These are phyloP conservation scores for Etheostoma spectabile DNA, from an alignment of 2,113 vertebrate species.

Conservation along the genomic window DNA sequence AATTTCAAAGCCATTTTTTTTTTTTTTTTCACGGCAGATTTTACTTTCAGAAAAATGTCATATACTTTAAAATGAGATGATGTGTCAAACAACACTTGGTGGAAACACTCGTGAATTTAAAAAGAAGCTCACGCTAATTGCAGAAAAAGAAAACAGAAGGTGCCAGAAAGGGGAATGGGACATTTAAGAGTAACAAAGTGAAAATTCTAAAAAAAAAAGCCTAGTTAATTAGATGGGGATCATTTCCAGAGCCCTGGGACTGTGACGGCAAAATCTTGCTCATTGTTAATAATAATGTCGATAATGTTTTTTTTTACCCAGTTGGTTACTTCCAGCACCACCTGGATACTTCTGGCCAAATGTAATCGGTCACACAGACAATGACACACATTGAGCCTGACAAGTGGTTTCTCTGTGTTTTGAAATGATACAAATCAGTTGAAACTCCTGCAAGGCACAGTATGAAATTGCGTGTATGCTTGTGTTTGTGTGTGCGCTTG, in stretches of 20 bases:
- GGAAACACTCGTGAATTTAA: background rate
- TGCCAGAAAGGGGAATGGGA: background rate
- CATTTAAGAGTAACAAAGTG: background rate
- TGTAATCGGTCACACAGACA: background rate
- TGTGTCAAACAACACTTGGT: background rate
- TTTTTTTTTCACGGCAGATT: slow-evolving; percentile 8
- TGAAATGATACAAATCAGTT: background rate
- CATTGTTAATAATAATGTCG: background rate
- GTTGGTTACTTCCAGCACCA: background rate
- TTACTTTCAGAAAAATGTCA: background rate
- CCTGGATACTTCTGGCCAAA: background rate
- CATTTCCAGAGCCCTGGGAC: background rate
- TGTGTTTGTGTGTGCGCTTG: background rate
- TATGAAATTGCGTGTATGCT: background rate
- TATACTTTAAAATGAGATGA: slow-evolving; percentile 6
- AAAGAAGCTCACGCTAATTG: background rate
- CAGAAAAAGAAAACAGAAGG: background rate
- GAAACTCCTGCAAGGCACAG: background rate
- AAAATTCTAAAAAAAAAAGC: slow-evolving; percentile 3
- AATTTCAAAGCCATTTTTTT: slow-evolving; percentile 6
- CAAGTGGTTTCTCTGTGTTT: background rate
- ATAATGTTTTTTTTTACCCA: background rate
- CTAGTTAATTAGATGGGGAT: background rate
- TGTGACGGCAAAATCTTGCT: slow-evolving; percentile 1
- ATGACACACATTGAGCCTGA: background rate